Evolutionary conservation across 2,113 vertebrate genomes (phyloP), one percentile per base, ranked within the genome.

Genomic region (Opisthocomus hoazin): DNA sequence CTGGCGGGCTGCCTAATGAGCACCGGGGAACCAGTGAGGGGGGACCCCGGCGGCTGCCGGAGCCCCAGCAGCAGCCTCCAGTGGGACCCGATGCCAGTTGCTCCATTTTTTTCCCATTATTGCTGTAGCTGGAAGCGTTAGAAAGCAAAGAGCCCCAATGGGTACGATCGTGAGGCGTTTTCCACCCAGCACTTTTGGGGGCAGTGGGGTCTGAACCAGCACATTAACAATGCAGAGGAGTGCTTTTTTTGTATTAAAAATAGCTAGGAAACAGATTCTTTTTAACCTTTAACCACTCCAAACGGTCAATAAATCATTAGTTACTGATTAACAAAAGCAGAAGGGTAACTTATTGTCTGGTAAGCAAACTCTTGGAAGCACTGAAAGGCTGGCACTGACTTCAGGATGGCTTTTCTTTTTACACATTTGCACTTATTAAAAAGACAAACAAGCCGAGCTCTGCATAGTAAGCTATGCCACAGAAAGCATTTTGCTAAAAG

Each of bases 241-340:
- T 83, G 69, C 13, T 15, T 20, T 78, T 26, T 88, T 71, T 45
- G 27, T 64, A 63, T 94, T 73, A 68, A 89, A 94, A 95, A 70
- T 45, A 73, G 12, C 82, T 91, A 93, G 97, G 96, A 97, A 97
- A 91, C 97, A 97, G 96, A 90, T 96, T 97, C 63, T 93, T 95
- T 95, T 79, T 95, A 96, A 97, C 97, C 93, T 97, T 97, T 97
- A 96, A 65, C 93, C 93, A 51, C 32, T 73, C 30, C 29, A 24
- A 95, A 76, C 54, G 60, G 87, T 53, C 84, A 97, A 90, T 97
- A 97, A 96, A 96, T 97, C 93, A 97, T 96, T 94, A 93, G 89
- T 93, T 96, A 95, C 96, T 95, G 92, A 97, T 97, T 95, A 97
- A 97, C 93, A 92, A 86, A 96, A 90, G 69, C 85, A 95, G 74